Base-by-base conservation (phyloP, 2,113 vertebrate genomes). In the Tychaedon coryphoeus region DNA sequence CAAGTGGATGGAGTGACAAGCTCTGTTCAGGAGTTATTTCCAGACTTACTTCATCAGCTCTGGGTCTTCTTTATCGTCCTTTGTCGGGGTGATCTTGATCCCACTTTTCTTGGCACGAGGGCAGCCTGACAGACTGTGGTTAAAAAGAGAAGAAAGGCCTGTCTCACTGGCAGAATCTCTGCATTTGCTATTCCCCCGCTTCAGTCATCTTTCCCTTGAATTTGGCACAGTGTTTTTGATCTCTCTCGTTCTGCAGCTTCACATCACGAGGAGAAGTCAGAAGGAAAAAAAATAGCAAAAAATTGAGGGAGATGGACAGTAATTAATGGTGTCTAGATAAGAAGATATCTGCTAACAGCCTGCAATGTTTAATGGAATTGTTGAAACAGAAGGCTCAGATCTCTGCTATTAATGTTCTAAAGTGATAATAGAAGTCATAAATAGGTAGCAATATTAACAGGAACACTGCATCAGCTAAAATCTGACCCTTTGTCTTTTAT, bases 21-120 rank as follows among this genome's bases (percentile, higher is more conserved):
- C 11, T 50, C 25, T 4, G 2, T 14, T 51, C 6, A 14, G 77
- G 88, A 75, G 88, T 65, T 60, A 24, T 10, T 23, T 65, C 66
- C 26, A 94, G 97, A 99, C 99, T 98, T 98, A 99, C 99, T 99
- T 99, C 99, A 99, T 99, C 98, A 99, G 98, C 98, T 99, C 99
- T 12, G 99, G 99, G 97, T 99, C 99, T 97, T 99, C 99, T 98
- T 99, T 99, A 97, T 99, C 99, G 91, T 99, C 99, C 98, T 99
- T 99, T 86, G 98, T 98, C 62, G 99, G 99, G 75, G 99, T 98
- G 84, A 98, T 98, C 98, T 99, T 99, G 98, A 99, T 98, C 98
- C 99, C 99, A 90, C 99, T 98, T 98, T 99, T 99, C 99, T 99
- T 99, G 98, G 99, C 99, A 98, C 99, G 99, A 95, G 99, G 99